These are phyloP conservation scores for Merops nubicus DNA, from an alignment of 2,113 vertebrate species.

Conservation along the genomic window DNA sequence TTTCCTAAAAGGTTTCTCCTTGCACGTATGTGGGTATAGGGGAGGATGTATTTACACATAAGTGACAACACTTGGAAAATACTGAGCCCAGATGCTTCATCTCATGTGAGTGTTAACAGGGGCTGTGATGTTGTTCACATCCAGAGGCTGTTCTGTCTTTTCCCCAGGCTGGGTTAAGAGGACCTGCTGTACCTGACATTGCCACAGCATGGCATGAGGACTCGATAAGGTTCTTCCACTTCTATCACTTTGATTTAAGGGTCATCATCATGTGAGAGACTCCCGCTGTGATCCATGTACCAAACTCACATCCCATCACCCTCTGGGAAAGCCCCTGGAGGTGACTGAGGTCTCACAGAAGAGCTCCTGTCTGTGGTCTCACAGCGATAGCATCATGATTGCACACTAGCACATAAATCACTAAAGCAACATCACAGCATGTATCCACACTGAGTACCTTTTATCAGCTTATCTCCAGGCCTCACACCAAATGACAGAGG, in stretches of 20 bases:
- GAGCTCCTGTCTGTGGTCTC: not conserved
- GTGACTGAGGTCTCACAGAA: not conserved
- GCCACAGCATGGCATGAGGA: not conserved
- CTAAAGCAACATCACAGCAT: not conserved
- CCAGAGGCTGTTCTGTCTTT: not conserved
- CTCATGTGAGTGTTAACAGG: not conserved
- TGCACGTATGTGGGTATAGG: too few relatives aligned
- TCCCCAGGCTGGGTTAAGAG: not conserved
- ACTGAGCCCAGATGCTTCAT: not conserved
- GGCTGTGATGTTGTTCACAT: not conserved
- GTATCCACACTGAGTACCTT: not conserved
- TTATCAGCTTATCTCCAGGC: not conserved
- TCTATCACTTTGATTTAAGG: not conserved
- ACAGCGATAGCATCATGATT: not conserved
- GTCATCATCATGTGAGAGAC: rapidly evolving
- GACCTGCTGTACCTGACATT: not conserved
- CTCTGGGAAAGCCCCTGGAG: not conserved
- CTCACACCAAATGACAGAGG: not conserved
- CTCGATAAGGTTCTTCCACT: not conserved
- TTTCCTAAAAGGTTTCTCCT: not conserved
- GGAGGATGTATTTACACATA: not conserved
- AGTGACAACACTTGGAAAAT: not conserved
- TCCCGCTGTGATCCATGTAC: rapidly evolving
- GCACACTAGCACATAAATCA: not conserved
- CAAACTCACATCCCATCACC: not conserved